Conservation (phyloP, 1,140 invertebrate genomes). For the Musca vetustissima region DNA sequence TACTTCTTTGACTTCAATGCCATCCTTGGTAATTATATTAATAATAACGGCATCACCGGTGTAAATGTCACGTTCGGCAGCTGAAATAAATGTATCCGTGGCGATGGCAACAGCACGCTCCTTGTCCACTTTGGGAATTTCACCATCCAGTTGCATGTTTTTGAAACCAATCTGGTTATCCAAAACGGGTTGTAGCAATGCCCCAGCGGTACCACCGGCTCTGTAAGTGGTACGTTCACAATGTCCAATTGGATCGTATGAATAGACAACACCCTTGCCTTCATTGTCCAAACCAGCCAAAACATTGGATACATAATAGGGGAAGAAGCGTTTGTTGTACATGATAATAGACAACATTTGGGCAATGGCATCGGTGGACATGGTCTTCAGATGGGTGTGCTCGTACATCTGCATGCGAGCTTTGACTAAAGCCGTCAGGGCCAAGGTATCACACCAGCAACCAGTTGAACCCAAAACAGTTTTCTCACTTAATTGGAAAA, state of each 20-base stretch:
- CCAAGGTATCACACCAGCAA: constrained; percentile 98
- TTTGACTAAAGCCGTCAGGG: constrained; percentile 81
- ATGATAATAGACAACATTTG: constrained; percentile 95
- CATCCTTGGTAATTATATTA: constrained; percentile 88
- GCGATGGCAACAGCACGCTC: constrained; percentile 83
- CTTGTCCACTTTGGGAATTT: constrained; percentile 63
- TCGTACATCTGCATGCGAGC: constrained; percentile 93
- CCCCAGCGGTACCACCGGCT: constrained; percentile 81
- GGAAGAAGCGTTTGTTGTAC: constrained; percentile 97
- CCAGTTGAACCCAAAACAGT: constrained; percentile 89
- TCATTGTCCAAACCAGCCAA: constrained; percentile 85
- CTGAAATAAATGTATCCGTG: constrained; percentile 95
- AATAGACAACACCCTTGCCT: constrained; percentile 92
- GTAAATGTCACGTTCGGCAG: constrained; percentile 95
- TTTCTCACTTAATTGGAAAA: constrained; percentile 75
- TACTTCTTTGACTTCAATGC: constrained; percentile 72
- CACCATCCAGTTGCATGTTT: constrained; percentile 80
- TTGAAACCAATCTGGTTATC: constrained; percentile 89
- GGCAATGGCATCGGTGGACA: constrained; percentile 89
- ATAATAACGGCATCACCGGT: constrained; percentile 92
- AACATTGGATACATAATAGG: constrained; percentile 96
- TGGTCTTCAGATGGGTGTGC: constrained; percentile 92
- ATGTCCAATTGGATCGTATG: constrained; percentile 96
- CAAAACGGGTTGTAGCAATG: constrained; percentile 79
- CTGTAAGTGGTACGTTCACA: constrained; percentile 78